Conservation (phyloP, 2,113 vertebrate genomes). For the Ovis canadensis region DNA sequence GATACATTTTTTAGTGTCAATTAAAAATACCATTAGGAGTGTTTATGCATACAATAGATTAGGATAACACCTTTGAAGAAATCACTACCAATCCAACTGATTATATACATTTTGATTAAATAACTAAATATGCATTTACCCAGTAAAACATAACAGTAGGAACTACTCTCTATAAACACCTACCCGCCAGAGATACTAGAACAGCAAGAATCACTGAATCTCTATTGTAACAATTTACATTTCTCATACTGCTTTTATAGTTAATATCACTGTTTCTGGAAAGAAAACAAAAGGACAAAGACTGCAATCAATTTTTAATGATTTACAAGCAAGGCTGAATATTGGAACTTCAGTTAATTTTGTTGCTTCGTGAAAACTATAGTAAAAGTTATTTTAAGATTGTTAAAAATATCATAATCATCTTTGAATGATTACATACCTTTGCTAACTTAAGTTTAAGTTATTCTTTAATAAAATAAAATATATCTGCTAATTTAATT, state of each 20-base stretch:
- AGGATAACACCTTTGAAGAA: background rate
- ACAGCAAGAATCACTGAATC: constrained; percentile 47
- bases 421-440: background rate
- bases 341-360: constrained; percentile 8
- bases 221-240: constrained; percentile 44
- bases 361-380: background rate
- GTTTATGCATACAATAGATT: background rate
- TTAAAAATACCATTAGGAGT: background rate
- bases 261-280: background rate
- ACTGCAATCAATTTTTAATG: background rate
- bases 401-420: background rate
- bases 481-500: constrained; percentile 29
- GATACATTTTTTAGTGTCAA: background rate
- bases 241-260: background rate
- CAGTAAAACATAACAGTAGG: background rate
- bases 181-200: background rate
- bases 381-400: background rate
- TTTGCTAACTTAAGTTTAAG: background rate
- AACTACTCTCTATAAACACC: constrained; percentile 30
- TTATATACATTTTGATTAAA: constrained; percentile 47
- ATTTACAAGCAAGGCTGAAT: background rate
- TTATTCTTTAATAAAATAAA: background rate
- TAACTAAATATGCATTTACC: constrained; percentile 51
- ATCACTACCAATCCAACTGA: background rate
- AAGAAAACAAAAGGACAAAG: background rate